Conservation (phyloP, 2,888 invertebrate species). For the Eupithecia subfuscata region DNA sequence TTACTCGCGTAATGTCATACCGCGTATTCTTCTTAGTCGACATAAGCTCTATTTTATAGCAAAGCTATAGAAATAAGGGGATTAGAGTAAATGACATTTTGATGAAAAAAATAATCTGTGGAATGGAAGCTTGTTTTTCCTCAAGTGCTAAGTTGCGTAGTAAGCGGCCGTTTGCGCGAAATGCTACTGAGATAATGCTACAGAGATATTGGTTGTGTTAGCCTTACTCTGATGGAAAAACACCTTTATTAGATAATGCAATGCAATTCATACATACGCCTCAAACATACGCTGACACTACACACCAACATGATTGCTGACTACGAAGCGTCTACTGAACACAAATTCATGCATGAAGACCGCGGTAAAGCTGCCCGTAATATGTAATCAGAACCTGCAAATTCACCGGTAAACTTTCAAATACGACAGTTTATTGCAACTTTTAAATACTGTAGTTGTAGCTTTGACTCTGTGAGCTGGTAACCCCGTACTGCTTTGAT, state of each 20-base stretch:
- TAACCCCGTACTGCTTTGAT: slow-evolving; percentile 4
- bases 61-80: background rate
- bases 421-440: slow-evolving; percentile 11
- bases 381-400: slow-evolving; percentile 12
- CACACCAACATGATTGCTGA: background rate
- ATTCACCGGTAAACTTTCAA: slow-evolving; percentile 12
- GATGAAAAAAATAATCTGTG: background rate
- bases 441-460: slow-evolving; percentile 13
- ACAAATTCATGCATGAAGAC: slow-evolving; percentile 34
- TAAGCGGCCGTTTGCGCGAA: background rate
- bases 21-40: background rate
- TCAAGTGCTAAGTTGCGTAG: background rate
- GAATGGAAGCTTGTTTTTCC: background rate
- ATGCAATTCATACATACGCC: background rate
- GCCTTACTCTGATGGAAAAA: background rate
- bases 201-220: background rate
- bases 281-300: background rate
- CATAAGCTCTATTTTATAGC: background rate
- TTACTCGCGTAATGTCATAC: slow-evolving; percentile 2
- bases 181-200: background rate
- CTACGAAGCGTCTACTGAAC: slow-evolving; percentile 6
- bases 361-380: slow-evolving; percentile 27
- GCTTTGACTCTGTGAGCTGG: slow-evolving; percentile 3
- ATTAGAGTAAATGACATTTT: background rate
- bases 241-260: background rate